Conservation (phyloP, 2,113 vertebrate genomes). For the Spheniscus mendiculus region DNA sequence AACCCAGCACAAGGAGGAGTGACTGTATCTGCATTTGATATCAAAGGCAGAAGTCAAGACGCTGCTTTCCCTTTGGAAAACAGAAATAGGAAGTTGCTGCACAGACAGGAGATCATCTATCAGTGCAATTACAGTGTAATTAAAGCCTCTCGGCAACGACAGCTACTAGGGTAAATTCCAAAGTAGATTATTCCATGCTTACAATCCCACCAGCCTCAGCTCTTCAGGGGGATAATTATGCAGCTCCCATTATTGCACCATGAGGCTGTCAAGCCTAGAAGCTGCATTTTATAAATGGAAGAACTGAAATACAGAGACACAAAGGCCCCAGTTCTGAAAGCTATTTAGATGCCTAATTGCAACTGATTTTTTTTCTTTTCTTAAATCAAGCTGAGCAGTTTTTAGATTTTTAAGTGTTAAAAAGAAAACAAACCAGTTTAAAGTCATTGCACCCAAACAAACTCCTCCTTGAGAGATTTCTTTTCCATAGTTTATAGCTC, state of each 20-base stretch:
- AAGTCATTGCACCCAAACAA: background rate
- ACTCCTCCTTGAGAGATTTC: background rate
- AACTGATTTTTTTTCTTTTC: background rate
- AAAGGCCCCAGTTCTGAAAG: background rate
- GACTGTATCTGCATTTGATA: background rate
- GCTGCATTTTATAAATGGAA: background rate
- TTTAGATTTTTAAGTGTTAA: background rate
- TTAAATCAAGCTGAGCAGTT: background rate
- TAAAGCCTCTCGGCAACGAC: constrained; percentile 46
- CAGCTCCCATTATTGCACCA: constrained; percentile 18
- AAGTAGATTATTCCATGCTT: constrained; percentile 44
- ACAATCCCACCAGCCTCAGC: constrained; percentile 34
- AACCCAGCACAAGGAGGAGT: background rate
- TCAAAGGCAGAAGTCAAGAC: background rate
- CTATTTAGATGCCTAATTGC: background rate
- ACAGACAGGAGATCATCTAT: constrained; percentile 46
- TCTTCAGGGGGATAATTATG: constrained; percentile 60
- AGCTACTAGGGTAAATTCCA: constrained; percentile 25
- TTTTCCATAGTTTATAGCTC: background rate
- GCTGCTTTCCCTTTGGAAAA: background rate
- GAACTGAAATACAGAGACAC: constrained; percentile 7
- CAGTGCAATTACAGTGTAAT: constrained; percentile 43
- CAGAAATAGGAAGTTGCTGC: constrained; percentile 16
- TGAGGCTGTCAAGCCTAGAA: constrained; percentile 15
- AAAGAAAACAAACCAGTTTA: background rate